phyloP scores from a whole-genome alignment of 2,888 invertebrate species.

The Baccha elongata region DNA sequence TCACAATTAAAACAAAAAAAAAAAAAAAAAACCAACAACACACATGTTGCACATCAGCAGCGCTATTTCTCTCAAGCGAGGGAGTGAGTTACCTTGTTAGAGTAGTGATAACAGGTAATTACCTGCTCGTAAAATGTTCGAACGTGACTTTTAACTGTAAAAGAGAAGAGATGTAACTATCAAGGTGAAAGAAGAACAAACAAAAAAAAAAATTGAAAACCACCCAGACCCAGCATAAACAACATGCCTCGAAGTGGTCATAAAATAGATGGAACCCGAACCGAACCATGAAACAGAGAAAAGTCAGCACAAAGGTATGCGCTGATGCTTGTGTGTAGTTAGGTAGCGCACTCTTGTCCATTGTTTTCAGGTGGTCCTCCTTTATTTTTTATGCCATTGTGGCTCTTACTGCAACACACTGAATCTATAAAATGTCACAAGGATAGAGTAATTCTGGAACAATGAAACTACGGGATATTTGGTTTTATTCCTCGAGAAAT shows the following conservation, averaged over 20 bases:
- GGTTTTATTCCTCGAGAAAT: slow-evolving; percentile 15
- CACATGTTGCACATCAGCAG: slow-evolving; percentile 60
- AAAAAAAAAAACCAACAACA: slow-evolving; percentile 7
- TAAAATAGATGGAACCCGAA: slow-evolving; percentile 59
- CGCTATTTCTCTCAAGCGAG: slow-evolving; percentile 26
- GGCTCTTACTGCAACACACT: slow-evolving; percentile 26
- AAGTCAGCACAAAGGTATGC: slow-evolving; percentile 18
- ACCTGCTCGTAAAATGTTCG: slow-evolving; percentile 69
- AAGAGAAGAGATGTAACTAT: slow-evolving; percentile 10
- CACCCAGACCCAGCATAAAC: slow-evolving; percentile 43
- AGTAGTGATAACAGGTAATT: slow-evolving; percentile 73
- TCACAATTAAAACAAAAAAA: not conserved
- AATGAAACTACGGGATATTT: slow-evolving; percentile 36
- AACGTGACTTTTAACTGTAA: slow-evolving; percentile 65
- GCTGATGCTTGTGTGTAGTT: not conserved
- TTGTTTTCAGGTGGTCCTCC: slow-evolving; percentile 64
- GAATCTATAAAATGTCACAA: slow-evolving; percentile 55
- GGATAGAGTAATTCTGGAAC: slow-evolving; percentile 35
- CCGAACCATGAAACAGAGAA: slow-evolving; percentile 31
- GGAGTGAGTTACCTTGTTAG: slow-evolving; percentile 70
- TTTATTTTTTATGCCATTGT: not conserved
- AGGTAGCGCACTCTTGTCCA: slow-evolving; percentile 31
- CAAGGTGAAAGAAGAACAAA: slow-evolving; percentile 7
- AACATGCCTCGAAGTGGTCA: slow-evolving; percentile 36
- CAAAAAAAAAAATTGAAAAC: slow-evolving; percentile 35